Evolutionary conservation across 2,888 invertebrate species (phyloP).

Genomic region (Balanococcus diminutus): DNA sequence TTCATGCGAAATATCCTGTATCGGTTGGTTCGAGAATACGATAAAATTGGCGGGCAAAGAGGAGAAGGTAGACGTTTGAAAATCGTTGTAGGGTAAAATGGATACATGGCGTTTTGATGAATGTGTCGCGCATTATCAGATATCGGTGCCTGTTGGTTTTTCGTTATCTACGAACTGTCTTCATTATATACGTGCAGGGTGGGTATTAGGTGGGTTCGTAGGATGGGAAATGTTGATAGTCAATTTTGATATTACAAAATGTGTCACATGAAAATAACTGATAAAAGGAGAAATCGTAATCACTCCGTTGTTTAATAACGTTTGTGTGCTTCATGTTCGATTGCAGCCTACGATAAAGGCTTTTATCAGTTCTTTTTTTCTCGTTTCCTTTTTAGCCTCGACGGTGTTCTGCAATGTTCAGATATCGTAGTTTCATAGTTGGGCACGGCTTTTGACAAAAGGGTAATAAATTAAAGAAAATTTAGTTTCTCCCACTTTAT

Average conservation of each 20-base stretch:
- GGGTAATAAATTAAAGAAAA: neutral
- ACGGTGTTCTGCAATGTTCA: conserved; percentile 18
- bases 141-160: conserved; percentile 52
- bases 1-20: conserved; percentile 27
- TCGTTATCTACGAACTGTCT: conserved; percentile 50
- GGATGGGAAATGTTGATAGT: conserved; percentile 53
- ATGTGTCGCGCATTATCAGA: conserved; percentile 48
- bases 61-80: conserved; percentile 21
- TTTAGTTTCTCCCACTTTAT: neutral
- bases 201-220: conserved; percentile 47
- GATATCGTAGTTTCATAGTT: neutral
- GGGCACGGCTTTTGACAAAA: neutral
- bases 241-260: conserved; percentile 53
- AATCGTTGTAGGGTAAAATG: conserved; percentile 41
- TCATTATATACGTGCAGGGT: conserved; percentile 46
- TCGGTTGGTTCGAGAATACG: neutral
- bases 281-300: conserved; percentile 51
- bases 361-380: conserved; percentile 19
- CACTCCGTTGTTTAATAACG: conserved; percentile 52
- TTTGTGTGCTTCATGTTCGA: conserved; percentile 47
- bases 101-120: conserved; percentile 48
- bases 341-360: conserved; percentile 25
- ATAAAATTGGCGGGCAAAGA: conserved; percentile 27
- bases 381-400: conserved; percentile 17
- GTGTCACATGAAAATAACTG: conserved; percentile 53